phyloP scores from a whole-genome alignment of 2,797 vertebrate species.

The Chloroceryle inda region DNA sequence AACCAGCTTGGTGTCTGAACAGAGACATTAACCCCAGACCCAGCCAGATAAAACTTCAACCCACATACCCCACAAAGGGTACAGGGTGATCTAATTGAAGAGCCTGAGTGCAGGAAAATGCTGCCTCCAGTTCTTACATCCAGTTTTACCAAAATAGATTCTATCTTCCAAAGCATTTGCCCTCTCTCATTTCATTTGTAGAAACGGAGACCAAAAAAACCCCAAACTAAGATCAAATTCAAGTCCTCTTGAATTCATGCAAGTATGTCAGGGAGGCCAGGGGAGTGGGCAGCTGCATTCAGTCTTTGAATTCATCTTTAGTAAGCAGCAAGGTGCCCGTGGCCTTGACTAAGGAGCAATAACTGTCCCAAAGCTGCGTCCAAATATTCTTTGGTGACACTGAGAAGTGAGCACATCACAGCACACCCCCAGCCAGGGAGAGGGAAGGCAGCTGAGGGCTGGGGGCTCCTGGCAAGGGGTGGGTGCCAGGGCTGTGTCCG shows the following conservation, averaged over 20 bases:
- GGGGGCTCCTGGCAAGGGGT: background rate
- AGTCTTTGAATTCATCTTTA: background rate
- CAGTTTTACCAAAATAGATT: background rate
- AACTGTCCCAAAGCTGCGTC: accelerated
- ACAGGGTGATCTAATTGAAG: background rate
- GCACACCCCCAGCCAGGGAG: accelerated
- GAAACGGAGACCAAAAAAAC: background rate
- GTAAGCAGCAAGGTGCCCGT: accelerated
- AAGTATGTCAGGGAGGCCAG: background rate
- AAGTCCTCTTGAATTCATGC: background rate
- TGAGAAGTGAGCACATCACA: accelerated
- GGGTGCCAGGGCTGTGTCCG: too few relatives aligned
- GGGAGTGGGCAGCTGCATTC: background rate
- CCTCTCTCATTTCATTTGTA: background rate
- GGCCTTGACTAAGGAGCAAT: background rate
- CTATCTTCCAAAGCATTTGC: background rate
- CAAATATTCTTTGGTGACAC: background rate
- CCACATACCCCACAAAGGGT: background rate
- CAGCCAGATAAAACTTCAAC: background rate
- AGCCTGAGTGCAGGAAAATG: accelerated
- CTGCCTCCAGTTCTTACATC: background rate
- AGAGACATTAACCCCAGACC: background rate
- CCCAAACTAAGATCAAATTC: background rate
- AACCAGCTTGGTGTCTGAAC: background rate
- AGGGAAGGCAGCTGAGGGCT: accelerated